Conservation (phyloP, 2,113 vertebrate species). For the Grantiella picta region DNA sequence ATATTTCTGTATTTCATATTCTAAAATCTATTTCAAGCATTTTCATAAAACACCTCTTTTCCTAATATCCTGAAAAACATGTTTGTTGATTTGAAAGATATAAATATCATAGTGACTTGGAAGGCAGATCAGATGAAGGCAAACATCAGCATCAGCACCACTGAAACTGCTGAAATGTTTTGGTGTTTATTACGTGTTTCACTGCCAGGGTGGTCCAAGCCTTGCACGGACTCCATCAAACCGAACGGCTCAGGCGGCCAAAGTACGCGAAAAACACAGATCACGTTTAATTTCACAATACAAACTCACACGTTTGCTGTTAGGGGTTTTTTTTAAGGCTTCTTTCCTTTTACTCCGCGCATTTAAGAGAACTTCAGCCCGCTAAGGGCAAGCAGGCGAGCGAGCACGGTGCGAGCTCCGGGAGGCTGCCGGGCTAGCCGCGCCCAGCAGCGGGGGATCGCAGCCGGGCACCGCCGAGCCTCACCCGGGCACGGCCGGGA, state of each 20-base stretch:
- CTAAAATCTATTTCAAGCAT: neutral
- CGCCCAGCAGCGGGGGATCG: neutral
- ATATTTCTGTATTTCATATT: no score
- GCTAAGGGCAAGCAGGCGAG: rapidly evolving
- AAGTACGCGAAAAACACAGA: neutral
- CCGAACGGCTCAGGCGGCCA: neutral
- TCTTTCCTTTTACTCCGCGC: neutral
- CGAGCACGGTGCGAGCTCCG: rapidly evolving
- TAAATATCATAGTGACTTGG: no score
- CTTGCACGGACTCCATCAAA: neutral
- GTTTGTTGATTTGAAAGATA: neutral
- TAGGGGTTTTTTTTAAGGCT: neutral
- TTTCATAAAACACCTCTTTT: neutral
- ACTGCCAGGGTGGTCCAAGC: neutral
- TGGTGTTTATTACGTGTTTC: neutral
- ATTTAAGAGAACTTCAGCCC: neutral
- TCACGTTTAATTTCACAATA: neutral
- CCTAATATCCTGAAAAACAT: neutral
- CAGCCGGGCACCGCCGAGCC: neutral
- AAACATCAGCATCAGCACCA: neutral
- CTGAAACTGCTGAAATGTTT: neutral
- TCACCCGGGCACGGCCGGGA: neutral
- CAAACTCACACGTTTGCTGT: neutral
- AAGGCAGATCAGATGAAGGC: neutral
- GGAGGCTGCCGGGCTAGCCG: neutral